Evolutionary conservation across 1,140 invertebrate species (phyloP), one percentile per base, ranked within the genome.

Genomic region (Riptortus pedestris): DNA sequence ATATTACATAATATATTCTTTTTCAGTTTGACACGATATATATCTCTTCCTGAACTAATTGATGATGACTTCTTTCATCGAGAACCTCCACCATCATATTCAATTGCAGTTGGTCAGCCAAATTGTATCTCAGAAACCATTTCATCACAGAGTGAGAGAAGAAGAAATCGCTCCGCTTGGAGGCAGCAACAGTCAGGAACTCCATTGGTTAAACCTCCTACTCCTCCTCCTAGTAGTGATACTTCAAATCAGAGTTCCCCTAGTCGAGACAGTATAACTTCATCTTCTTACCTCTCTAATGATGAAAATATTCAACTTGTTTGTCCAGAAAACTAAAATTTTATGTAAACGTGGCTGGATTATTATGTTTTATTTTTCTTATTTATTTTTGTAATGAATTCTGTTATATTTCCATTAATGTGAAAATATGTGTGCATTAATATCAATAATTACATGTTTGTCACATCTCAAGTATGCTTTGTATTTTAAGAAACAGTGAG

Each of bases 331-430:
- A 65, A 38, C 14, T 5, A 38, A 38, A 38, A 38, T 38, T 38
- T 38, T 38, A 38, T 69, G 72, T 61, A 66, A 77, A 67, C 71
- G 79, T 70, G 67, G 76, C n/a, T n/a, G n/a, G n/a, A n/a, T n/a
- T n/a, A n/a, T n/a, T n/a, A n/a, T n/a, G n/a, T n/a, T n/a, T n/a
- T n/a, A n/a, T n/a, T n/a, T n/a, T n/a, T n/a, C n/a, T n/a, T n/a
- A n/a, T n/a, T n/a, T n/a, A n/a, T n/a, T n/a, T n/a, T n/a, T n/a
- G n/a, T n/a, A n/a, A n/a, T n/a, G n/a, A n/a, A n/a, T n/a, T n/a
- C n/a, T n/a, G n/a, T n/a, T n/a, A n/a, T n/a, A n/a, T n/a, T n/a
- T n/a, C n/a, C n/a, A n/a, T n/a, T n/a, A n/a, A n/a, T n/a, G n/a
- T n/a, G n/a, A n/a, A n/a, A n/a, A n/a, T n/a, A n/a, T n/a, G n/a